These are phyloP conservation scores for Martes martes DNA, from an alignment of 2,113 vertebrate species.

Conservation along the genomic window DNA sequence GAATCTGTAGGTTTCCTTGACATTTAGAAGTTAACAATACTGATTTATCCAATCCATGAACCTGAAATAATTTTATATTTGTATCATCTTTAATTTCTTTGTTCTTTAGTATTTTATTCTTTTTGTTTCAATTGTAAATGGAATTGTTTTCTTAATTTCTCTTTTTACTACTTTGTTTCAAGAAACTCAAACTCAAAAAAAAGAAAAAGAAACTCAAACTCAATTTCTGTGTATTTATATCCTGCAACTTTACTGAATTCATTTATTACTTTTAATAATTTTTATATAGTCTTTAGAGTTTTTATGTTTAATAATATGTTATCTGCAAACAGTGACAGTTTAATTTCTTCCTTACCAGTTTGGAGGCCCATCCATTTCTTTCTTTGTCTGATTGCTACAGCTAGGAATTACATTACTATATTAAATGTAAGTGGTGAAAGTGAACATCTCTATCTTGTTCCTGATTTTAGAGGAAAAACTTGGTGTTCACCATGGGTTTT, in stretches of 20 bases:
- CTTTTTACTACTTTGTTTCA: neutral
- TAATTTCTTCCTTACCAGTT: neutral
- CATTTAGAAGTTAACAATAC: neutral
- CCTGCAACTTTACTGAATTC: neutral
- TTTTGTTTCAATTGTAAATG: neutral
- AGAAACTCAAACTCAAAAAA: neutral
- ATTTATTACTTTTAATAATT: neutral
- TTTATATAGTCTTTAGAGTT: neutral
- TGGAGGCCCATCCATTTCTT: neutral
- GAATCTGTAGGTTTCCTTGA: neutral
- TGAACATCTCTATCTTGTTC: neutral
- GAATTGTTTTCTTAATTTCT: neutral
- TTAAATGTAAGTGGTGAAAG: neutral
- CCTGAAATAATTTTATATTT: neutral
- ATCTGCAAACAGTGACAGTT: neutral
- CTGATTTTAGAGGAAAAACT: neutral
- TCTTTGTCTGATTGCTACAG: neutral
- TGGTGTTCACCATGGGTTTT: neutral
- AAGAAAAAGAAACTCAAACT: no score
- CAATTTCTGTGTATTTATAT: neutral
- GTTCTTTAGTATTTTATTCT: neutral
- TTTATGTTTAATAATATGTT: neutral
- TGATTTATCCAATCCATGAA: neutral
- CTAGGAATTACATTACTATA: neutral
- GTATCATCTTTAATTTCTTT: neutral